Conservation (phyloP, 2,888 invertebrate species). For the Zaprionus obscuricornis region DNA sequence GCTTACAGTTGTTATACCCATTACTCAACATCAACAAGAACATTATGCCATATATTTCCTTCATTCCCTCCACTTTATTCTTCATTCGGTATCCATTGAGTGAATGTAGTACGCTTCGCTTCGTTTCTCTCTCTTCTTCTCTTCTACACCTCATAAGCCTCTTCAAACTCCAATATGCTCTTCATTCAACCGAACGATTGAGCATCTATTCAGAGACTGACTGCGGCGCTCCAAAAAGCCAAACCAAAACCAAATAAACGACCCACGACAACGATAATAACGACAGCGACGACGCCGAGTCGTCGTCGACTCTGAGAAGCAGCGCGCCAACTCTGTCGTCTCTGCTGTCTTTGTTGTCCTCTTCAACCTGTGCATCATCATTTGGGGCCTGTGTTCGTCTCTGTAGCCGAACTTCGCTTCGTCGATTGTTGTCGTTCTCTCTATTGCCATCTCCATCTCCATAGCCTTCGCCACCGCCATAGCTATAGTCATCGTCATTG, state of each 20-base stretch:
- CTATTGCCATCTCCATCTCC: constrained; percentile 28
- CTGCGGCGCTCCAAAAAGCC: constrained; percentile 56
- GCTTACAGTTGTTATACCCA: constrained; percentile 76
- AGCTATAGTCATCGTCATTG: constrained; percentile 27
- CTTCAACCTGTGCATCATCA: constrained; percentile 37
- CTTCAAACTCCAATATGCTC: constrained; percentile 54
- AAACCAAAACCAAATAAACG: constrained; percentile 69
- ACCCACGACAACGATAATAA: no score
- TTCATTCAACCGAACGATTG: constrained; percentile 76
- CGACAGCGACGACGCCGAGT: constrained; percentile 34
- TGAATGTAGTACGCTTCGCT: no score
- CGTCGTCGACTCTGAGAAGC: constrained; percentile 23
- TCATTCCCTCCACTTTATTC: constrained; percentile 5
- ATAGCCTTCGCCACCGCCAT: constrained; percentile 7
- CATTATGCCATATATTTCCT: constrained; percentile 65
- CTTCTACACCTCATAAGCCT: constrained; percentile 3
- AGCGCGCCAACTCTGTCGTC: constrained; percentile 1
- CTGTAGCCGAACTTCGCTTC: constrained; percentile 43
- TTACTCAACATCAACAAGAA: constrained; percentile 77
- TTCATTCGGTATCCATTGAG: constrained; percentile 53
- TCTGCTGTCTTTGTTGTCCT: not conserved
- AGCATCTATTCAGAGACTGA: constrained; percentile 69
- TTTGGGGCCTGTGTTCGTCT: constrained; percentile 49
- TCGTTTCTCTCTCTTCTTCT: constrained; percentile 31
- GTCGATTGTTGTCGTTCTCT: no score